phyloP scores from a whole-genome alignment of 2,113 vertebrate genomes.

The Anarrhichthys ocellatus region DNA sequence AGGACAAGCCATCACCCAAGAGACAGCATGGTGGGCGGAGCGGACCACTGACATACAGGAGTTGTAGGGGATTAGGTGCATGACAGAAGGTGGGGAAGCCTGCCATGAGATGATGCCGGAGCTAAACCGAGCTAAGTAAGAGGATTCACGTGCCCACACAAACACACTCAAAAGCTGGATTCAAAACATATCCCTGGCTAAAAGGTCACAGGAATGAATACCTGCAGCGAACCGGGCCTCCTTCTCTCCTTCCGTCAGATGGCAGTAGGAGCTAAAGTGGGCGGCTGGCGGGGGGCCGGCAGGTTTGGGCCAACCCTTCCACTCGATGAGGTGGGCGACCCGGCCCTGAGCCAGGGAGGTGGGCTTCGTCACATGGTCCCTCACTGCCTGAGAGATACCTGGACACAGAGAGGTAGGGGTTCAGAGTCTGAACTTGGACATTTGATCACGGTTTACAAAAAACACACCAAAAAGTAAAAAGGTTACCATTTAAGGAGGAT shows the following conservation, averaged over 20 bases:
- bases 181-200: not conserved
- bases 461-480: not conserved
- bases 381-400: slow-evolving; percentile 98
- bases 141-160: slow-evolving; percentile 16
- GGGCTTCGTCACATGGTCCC: slow-evolving; percentile 98
- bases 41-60: slow-evolving; percentile 30
- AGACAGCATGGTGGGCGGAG: slow-evolving; percentile 47
- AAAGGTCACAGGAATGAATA: slow-evolving; percentile 55
- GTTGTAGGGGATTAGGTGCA: slow-evolving; percentile 63
- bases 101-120: slow-evolving; percentile 41
- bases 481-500: slow-evolving; percentile 93
- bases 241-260: slow-evolving; percentile 95
- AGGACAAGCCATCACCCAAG: slow-evolving; percentile 53
- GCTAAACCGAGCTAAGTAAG: slow-evolving; percentile 47
- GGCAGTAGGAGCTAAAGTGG: slow-evolving; percentile 95
- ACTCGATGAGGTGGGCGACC: slow-evolving; percentile 97
- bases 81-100: slow-evolving; percentile 55
- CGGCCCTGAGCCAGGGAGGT: slow-evolving; percentile 98
- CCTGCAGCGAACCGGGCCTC: slow-evolving; percentile 97
- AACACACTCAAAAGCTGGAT: not conserved
- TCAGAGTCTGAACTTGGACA: not conserved
- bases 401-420: not conserved
- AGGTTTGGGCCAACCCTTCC: slow-evolving; percentile 98
- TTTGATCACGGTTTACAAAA: not conserved
- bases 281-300: slow-evolving; percentile 84